phyloP scores from a whole-genome alignment of 2,888 invertebrate genomes.

The Amphipyra tragopoginis region DNA sequence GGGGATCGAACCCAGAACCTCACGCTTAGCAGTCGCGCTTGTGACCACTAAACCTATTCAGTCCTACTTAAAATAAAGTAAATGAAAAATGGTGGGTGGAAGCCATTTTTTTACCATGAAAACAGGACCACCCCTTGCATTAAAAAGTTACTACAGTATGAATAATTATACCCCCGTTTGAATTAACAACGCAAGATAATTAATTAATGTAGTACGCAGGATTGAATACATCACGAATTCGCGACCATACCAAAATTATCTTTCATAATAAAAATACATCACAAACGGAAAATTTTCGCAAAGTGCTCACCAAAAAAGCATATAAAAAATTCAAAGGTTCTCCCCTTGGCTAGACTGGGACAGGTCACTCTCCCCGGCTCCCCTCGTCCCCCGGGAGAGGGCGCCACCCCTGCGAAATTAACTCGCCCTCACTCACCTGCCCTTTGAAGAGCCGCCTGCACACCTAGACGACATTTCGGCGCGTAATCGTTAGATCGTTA shows the following conservation, averaged over 20 bases:
- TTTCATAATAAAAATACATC: slow-evolving; percentile 36
- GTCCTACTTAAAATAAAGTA: no score
- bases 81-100: no score
- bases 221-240: slow-evolving; percentile 10
- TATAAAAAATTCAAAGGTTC: slow-evolving; percentile 74
- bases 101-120: no score
- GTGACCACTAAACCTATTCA: no score
- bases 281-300: slow-evolving; percentile 53
- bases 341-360: slow-evolving; percentile 55
- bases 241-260: slow-evolving; percentile 13
- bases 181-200: neutral
- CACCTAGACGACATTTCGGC: slow-evolving; percentile 65
- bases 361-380: slow-evolving; percentile 53
- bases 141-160: no score
- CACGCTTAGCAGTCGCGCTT: no score
- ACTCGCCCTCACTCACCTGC: slow-evolving; percentile 82
- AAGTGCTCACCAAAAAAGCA: slow-evolving; percentile 66
- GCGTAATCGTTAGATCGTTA: slow-evolving; percentile 49
- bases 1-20: no score
- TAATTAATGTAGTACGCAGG: slow-evolving; percentile 9
- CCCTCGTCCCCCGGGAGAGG: slow-evolving; percentile 66
- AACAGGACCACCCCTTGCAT: no score
- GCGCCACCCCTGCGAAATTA: slow-evolving; percentile 71
- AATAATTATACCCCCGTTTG: no score
- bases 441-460: slow-evolving; percentile 80